Evolutionary conservation across 2,888 invertebrate genomes (phyloP), one percentile per base, ranked within the genome.

Genomic region (Nymphalis c-album): DNA sequence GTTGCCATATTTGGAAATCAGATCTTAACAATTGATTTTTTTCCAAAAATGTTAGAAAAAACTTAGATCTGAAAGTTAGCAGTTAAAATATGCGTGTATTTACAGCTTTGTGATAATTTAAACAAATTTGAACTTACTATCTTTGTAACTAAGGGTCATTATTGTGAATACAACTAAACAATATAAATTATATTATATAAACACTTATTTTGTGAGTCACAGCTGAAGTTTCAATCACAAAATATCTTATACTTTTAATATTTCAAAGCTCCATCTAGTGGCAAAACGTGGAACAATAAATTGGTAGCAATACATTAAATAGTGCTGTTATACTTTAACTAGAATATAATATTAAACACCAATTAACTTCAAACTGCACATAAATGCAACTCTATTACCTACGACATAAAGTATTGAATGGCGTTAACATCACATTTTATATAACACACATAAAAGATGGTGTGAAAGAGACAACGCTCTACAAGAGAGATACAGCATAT

Each of bases 91-190:
- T 60, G 69, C 66, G 31, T 69, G 68, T 68, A 57, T 57, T 48
- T 71, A 71, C 69, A 71, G 59, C 46, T 18, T 31, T 35, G n/a
- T 47, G 48, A 31, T 26, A 55, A 26, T 55, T 60, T 26, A 60
- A 66, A 55, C 46, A 66, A 20, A 58, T 69, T 70, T 70, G 69
- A 67, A 70, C 69, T 70, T 50, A 57, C 61, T 64, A 60, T 53
- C 50, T 31, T 45, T 35, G 50, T 35, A 58, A 18, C 1, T 40
- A 40, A 40, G 35, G 26, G 10, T 13, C 26, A 26, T 53, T 53
- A 22, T 53, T 50, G n/a, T 18, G 18, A 50, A 17, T 47, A 47
- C 31, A 55, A 10, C n/a, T 7, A 55, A 55, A 55, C 17, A 26
- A 22, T 26, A 26, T 53, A 31, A 17, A 31, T 31, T 50, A 50